phyloP scores from a whole-genome alignment of 2,113 vertebrate species.

The Brachionichthys hirsutus region DNA sequence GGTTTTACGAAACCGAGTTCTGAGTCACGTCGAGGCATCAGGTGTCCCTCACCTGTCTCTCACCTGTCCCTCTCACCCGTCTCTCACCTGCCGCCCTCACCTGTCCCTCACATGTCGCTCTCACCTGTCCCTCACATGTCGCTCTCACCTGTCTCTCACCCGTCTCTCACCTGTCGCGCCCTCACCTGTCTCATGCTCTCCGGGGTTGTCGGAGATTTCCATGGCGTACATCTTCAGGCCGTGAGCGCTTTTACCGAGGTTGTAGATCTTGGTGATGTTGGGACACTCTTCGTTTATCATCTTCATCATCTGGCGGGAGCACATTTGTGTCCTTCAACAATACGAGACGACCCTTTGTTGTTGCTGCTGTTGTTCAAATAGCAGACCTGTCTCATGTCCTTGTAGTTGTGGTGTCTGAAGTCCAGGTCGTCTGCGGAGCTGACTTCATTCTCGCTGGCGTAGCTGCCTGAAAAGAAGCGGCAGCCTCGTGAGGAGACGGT shows the following conservation, averaged over 20 bases:
- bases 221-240: slow-evolving; percentile 95
- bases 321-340: no score
- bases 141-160: neutral
- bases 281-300: slow-evolving; percentile 92
- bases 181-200: slow-evolving; percentile 89
- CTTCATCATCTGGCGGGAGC: slow-evolving; percentile 89
- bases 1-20: no score
- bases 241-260: slow-evolving; percentile 88
- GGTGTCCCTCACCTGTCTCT: no score
- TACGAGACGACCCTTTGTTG: neutral
- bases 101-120: no score
- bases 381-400: slow-evolving; percentile 94
- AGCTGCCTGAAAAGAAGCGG: slow-evolving; percentile 59
- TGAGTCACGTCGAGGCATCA: no score
- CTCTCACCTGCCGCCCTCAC: no score
- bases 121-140: no score
- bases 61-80: no score
- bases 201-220: slow-evolving; percentile 93
- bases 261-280: slow-evolving; percentile 93
- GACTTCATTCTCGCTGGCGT: slow-evolving; percentile 73
- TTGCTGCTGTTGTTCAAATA: neutral
- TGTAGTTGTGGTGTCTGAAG: slow-evolving; percentile 93
- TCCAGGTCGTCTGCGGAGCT: slow-evolving; percentile 85
- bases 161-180: no score
- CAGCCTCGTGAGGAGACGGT: neutral